A percentile compares a stretch with the other conserved stretches of the same genome.
phyloP scores from a whole-genome alignment of 2,797 vertebrate genomes.

The Sebastolobus alascanus region DNA sequence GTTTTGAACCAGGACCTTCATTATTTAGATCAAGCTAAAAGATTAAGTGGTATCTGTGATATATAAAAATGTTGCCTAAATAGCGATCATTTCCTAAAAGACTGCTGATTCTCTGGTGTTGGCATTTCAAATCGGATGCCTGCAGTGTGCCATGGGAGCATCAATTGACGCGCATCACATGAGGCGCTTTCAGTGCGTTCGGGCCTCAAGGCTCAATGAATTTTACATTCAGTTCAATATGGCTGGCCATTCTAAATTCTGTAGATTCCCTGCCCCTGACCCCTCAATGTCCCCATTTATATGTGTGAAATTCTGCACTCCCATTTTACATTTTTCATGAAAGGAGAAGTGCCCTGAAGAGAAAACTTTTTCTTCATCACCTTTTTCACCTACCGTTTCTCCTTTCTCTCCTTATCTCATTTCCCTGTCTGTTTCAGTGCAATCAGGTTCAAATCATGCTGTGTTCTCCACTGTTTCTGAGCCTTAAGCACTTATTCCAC shows the following conservation, averaged over 20 bases:
- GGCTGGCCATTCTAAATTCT: constrained; percentile 5
- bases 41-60: not conserved
- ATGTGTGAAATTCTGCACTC: constrained; percentile 33
- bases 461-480: not conserved
- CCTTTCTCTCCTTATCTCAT: not conserved
- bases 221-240: not conserved
- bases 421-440: not conserved
- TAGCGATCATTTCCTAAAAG: not conserved
- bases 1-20: not conserved
- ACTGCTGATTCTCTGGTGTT: not conserved
- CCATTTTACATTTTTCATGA: constrained; percentile 57
- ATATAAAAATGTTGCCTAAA: not conserved
- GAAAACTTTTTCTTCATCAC: constrained; percentile 7
- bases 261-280: not conserved
- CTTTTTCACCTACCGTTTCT: not conserved
- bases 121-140: not conserved
- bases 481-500: too few species aligned
- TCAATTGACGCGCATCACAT: not conserved
- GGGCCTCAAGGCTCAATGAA: not conserved
- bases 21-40: not conserved
- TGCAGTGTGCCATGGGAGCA: not conserved
- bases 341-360: constrained; percentile 34
- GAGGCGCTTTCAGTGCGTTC: not conserved
- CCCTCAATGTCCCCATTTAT: constrained; percentile 25
- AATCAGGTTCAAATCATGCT: not conserved